Conservation (phyloP, 2,888 invertebrate genomes). For the Ptilodon capucinus region DNA sequence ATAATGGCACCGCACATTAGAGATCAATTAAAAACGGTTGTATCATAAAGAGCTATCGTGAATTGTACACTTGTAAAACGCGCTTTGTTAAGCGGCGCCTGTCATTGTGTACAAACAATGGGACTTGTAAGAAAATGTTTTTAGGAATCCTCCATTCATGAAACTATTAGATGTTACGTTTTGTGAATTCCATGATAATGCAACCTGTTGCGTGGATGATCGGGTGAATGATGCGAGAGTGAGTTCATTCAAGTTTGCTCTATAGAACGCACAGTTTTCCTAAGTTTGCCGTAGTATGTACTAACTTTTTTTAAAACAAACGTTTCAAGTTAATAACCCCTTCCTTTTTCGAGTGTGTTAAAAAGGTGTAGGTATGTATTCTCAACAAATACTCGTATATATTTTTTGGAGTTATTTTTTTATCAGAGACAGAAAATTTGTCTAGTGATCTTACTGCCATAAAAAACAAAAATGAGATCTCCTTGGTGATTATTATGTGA, state of each 20-base stretch:
- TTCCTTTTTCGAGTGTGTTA: too few species aligned
- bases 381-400: too few species aligned
- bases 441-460: too few species aligned
- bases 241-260: constrained; percentile 39
- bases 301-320: too few species aligned
- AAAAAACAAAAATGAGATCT: too few species aligned
- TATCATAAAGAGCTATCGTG: constrained; percentile 78
- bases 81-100: constrained; percentile 76
- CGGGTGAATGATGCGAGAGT: constrained; percentile 51
- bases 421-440: too few species aligned
- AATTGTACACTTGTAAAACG: constrained; percentile 80
- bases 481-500: too few species aligned
- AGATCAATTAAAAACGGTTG: constrained; percentile 65
- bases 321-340: too few species aligned
- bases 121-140: constrained; percentile 80
- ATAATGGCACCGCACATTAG: constrained; percentile 46
- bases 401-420: too few species aligned
- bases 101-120: constrained; percentile 79
- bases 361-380: too few species aligned
- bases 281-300: too few species aligned
- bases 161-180: constrained; percentile 71
- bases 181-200: constrained; percentile 67
- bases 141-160: constrained; percentile 79
- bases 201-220: constrained; percentile 67
- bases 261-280: constrained; percentile 16